These are phyloP conservation scores for Haemorhous mexicanus DNA, from an alignment of 2,113 vertebrate species.

Conservation along the genomic window DNA sequence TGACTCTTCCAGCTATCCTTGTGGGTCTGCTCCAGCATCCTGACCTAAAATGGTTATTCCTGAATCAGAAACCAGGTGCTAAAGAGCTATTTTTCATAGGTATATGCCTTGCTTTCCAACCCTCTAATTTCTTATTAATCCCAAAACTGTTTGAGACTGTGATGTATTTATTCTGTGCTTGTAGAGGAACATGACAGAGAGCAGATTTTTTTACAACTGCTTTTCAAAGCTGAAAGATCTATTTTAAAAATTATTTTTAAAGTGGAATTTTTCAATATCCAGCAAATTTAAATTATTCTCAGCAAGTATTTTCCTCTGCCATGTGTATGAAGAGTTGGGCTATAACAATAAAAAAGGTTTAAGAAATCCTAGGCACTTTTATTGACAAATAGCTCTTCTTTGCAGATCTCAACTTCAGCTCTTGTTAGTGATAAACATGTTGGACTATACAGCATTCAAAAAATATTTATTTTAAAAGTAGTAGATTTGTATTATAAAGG, in stretches of 20 bases:
- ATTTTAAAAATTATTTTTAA: background rate
- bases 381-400: background rate
- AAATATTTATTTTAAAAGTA: background rate
- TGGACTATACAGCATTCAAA: background rate
- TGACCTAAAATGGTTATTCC: background rate
- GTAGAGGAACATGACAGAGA: background rate
- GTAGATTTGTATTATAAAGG: background rate
- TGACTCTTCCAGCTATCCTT: background rate
- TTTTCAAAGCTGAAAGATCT: background rate
- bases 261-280: background rate
- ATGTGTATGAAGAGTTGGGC: background rate
- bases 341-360: background rate
- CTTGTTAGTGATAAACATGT: background rate
- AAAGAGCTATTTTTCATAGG: background rate
- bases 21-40: background rate
- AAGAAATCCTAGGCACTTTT: background rate
- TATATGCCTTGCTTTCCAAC: background rate
- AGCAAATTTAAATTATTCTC: background rate
- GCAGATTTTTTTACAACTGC: background rate
- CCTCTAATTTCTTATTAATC: background rate
- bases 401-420: background rate
- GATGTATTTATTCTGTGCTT: background rate
- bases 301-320: background rate
- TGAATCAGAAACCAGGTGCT: background rate
- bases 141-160: background rate